These are phyloP conservation scores for Chironomus riparius DNA, from an alignment of 2,888 invertebrate species.

Conservation along the genomic window DNA sequence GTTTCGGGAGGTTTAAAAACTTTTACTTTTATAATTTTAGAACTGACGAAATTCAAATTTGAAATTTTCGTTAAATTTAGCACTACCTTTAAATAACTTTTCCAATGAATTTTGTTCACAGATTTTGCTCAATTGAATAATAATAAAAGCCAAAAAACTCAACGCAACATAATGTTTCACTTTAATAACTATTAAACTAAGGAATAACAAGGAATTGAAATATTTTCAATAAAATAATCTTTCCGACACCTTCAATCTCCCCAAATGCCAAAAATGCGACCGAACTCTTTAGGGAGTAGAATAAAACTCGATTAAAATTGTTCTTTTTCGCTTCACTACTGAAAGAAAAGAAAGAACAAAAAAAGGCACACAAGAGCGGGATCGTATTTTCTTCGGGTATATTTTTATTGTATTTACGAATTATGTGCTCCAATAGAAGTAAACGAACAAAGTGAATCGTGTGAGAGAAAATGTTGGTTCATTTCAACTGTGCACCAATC, in stretches of 20 bases:
- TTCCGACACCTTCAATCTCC: background rate
- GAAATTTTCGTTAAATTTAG: no score
- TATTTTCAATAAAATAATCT: background rate
- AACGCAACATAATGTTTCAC: background rate
- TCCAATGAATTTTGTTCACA: no score
- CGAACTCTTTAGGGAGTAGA: slow-evolving; percentile 26
- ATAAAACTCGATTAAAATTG: slow-evolving; percentile 22
- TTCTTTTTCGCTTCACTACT: slow-evolving; percentile 7
- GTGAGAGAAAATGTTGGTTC: background rate
- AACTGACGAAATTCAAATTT: no score
- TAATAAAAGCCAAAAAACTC: background rate
- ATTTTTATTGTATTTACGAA: background rate
- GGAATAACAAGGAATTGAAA: background rate
- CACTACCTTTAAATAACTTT: no score
- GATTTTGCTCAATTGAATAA: background rate
- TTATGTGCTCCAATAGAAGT: slow-evolving; percentile 7
- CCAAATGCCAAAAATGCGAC: slow-evolving; percentile 7
- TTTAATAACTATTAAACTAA: background rate
- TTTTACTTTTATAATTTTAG: background rate
- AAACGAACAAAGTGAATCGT: background rate
- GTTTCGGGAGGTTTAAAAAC: no score
- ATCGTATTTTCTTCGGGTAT: slow-evolving; percentile 13
- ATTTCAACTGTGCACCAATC: background rate
- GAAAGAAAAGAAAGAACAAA: background rate
- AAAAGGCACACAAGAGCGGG: slow-evolving; percentile 12